A percentile compares a stretch with the other conserved stretches of the same genome.
Conservation (phyloP, 2,113 vertebrate species). For the Sphyrna mokarran region DNA sequence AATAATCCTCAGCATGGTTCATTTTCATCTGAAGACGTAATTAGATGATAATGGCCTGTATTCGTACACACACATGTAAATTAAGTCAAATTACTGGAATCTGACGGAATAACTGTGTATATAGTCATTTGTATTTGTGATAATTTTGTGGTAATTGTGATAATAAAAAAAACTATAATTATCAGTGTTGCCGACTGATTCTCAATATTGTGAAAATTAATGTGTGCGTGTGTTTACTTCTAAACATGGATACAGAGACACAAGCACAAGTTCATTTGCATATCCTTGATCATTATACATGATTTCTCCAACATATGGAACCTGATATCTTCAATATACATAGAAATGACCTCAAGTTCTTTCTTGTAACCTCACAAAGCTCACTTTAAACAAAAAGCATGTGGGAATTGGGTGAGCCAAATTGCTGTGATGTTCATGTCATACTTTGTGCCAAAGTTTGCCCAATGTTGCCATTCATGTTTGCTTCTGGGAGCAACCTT, state of each 20-base stretch:
- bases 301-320: neutral
- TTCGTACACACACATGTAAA: neutral
- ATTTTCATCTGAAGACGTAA: neutral
- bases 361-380: neutral
- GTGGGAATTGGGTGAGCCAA: neutral
- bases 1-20: neutral
- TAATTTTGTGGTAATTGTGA: slow-evolving; percentile 20
- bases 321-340: neutral
- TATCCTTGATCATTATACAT: slow-evolving; percentile 44
- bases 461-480: neutral
- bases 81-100: neutral
- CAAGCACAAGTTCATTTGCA: slow-evolving; percentile 37
- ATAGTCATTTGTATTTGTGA: slow-evolving; percentile 18
- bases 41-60: neutral
- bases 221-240: slow-evolving; percentile 4
- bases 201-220: slow-evolving; percentile 45
- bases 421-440: neutral
- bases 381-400: slow-evolving; percentile 8
- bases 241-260: slow-evolving; percentile 44
- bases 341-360: neutral
- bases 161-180: slow-evolving; percentile 36
- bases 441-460: neutral
- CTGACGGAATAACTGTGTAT: neutral
- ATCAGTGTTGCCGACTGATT: neutral
- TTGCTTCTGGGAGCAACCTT: neutral